Conservation (phyloP, 1,140 invertebrate genomes). For the Apis mellifera region Amel_HAv3.1 CM009938.2:6728501-6729000, state of each 20-base stretch:
- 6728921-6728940: too few species aligned
- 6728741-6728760: slow-evolving; percentile 24
- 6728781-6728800: slow-evolving; percentile 27
- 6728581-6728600: slow-evolving; percentile 27
- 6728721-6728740: background rate
- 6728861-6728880: background rate
- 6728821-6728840: slow-evolving; percentile 8
- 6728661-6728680: slow-evolving; percentile 27
- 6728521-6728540: background rate
- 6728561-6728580: background rate
- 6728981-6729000: too few species aligned
- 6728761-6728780: slow-evolving; percentile 31
- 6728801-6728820: slow-evolving; percentile 27
- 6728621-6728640: background rate
- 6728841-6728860: background rate
- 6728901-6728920: background rate
- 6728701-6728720: background rate
- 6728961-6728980: too few species aligned
- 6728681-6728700: slow-evolving; percentile 38
- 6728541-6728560: too few species aligned
- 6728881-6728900: background rate
- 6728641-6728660: background rate
- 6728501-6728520: slow-evolving; percentile 30
- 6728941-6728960: too few species aligned
- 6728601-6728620: slow-evolving; percentile 13